Percentiles rank a stretch among this genome's conserved stretches.
Conservation (phyloP, 1,140 invertebrate species). For the Anastatus disparis region DNA sequence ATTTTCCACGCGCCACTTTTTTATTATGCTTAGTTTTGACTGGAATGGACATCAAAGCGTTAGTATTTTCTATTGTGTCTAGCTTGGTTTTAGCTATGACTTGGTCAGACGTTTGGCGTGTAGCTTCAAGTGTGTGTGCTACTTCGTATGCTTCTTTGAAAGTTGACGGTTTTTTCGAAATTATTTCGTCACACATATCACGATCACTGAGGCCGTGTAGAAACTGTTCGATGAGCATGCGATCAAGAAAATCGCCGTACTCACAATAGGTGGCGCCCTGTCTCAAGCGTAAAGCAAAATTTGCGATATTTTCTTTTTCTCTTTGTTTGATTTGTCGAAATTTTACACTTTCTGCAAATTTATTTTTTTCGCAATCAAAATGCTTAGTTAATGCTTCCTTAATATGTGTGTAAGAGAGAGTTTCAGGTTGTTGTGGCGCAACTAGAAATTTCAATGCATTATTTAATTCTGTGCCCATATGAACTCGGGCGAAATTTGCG, state of each 20-base stretch:
- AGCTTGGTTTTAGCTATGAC: neutral
- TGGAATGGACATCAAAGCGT: too few species aligned
- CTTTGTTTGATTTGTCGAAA: conserved; percentile 36
- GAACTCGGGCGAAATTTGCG: too few species aligned
- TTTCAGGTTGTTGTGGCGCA: too few species aligned
- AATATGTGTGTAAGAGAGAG: too few species aligned
- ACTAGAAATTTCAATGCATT: too few species aligned
- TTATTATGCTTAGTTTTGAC: too few species aligned
- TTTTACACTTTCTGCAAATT: conserved; percentile 44
- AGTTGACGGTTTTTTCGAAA: conserved; percentile 42
- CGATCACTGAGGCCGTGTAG: conserved; percentile 36
- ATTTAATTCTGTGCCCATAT: too few species aligned
- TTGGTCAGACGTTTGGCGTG: neutral
- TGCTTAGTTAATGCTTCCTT: too few species aligned
- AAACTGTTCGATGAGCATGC: conserved; percentile 49
- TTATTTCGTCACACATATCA: conserved; percentile 40
- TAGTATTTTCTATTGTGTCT: neutral
- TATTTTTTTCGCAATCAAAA: conserved; percentile 40
- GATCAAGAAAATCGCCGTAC: conserved; percentile 21
- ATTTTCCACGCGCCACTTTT: neutral
- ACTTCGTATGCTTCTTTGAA: too few species aligned
- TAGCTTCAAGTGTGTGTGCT: conserved; percentile 11
- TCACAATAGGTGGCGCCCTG: conserved; percentile 34
- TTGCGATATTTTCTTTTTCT: conserved; percentile 27
- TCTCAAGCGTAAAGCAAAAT: conserved; percentile 41